Evolutionary conservation across 2,113 vertebrate genomes (phyloP).

Genomic region (Campylorhamphus procurvoides): DNA sequence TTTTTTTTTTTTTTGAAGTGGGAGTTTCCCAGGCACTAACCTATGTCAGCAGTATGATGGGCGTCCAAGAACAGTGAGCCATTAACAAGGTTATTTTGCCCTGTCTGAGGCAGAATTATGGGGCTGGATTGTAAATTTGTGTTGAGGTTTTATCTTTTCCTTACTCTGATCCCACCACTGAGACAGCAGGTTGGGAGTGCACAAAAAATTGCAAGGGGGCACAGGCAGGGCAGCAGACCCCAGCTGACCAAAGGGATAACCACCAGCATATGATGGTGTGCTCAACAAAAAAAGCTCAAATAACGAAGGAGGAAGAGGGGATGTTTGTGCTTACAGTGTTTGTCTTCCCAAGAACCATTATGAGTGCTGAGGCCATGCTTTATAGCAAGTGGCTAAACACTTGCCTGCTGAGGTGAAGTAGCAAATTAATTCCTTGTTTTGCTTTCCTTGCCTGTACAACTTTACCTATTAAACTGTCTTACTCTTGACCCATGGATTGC

Average conservation of each 20-base stretch:
- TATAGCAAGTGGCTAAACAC: not conserved
- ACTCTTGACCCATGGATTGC: not conserved
- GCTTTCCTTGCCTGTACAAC: not conserved
- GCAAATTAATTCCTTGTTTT: not conserved
- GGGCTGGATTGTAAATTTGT: not conserved
- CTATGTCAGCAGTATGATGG: not conserved
- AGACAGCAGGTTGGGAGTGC: not conserved
- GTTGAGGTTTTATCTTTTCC: not conserved
- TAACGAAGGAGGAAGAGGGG: fast-evolving
- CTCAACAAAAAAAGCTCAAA: not conserved
- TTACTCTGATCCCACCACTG: not conserved
- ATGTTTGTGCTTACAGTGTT: not conserved
- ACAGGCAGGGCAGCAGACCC: not conserved
- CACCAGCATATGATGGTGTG: fast-evolving
- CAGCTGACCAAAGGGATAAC: not conserved
- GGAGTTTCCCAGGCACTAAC: not conserved
- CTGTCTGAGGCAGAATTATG: not conserved
- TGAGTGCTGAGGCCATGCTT: fast-evolving
- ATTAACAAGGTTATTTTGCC: not conserved
- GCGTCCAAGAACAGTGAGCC: not conserved
- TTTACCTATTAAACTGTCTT: not conserved
- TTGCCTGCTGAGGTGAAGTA: not conserved
- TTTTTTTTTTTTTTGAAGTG: not conserved
- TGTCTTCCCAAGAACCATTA: not conserved
- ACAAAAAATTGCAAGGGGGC: not conserved